Percentiles rank a stretch among this genome's conserved stretches.
Conservation (phyloP, 2,113 vertebrate genomes). For the Lepisosteus oculatus region DNA sequence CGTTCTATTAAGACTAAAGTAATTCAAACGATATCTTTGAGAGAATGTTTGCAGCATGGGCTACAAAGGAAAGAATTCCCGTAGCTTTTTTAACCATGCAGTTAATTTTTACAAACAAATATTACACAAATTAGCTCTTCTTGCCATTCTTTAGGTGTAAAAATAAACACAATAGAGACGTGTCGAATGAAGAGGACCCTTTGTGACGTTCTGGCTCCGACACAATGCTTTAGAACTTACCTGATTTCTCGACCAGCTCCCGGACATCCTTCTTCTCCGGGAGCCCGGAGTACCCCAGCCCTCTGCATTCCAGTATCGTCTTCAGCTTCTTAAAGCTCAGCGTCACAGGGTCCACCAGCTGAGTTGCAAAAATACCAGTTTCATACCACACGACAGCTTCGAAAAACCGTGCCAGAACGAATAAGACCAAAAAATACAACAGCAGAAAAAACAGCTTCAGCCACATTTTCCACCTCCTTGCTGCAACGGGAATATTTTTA, state of each 20-base stretch:
- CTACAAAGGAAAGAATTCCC: no score
- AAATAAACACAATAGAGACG: no score
- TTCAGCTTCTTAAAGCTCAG: constrained; percentile 88
- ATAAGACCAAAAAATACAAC: constrained; percentile 86
- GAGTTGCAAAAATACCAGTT: constrained; percentile 86
- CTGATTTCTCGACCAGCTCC: constrained; percentile 89
- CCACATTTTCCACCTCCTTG: constrained; percentile 76
- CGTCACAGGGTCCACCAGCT: constrained; percentile 89
- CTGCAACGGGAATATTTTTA: not conserved
- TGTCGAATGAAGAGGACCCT: no score
- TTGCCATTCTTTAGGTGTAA: no score
- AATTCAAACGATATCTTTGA: no score
- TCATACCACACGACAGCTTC: constrained; percentile 95
- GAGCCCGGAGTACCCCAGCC: constrained; percentile 84
- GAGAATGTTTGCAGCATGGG: no score
- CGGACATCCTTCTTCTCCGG: constrained; percentile 88
- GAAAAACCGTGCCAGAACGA: constrained; percentile 85
- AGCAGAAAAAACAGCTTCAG: constrained; percentile 89
- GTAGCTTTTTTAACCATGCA: no score
- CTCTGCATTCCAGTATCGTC: constrained; percentile 89
- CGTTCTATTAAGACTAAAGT: no score
- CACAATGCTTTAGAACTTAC: constrained; percentile 43
- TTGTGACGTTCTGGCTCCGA: no score
- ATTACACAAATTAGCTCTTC: no score
- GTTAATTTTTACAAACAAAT: no score